Evolutionary conservation across 1,140 invertebrate genomes (phyloP), one percentile per base, ranked within the genome.

Genomic region (Hycleus phaleratus): DNA sequence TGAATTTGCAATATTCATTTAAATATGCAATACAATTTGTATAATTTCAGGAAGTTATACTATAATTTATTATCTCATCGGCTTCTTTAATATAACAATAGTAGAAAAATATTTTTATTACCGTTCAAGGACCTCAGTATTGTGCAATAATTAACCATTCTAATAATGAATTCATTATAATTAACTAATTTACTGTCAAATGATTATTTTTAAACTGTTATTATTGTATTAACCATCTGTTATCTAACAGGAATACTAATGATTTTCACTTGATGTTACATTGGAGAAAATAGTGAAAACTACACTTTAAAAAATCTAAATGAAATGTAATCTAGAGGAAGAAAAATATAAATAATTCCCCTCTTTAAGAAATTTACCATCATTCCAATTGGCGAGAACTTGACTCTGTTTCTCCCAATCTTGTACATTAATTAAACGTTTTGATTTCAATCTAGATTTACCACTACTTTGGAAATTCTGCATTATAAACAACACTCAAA

Each of bases 381-480:
- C 56, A 48, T 71, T 73, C 71, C 71, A 73, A 38, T 60, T 63
- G 44, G 54, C 32, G 11, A 73, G 64, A 24, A 73, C 53, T 53
- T 70, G 62, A 56, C 67, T 64, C 53, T 71, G 70, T 54, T 68
- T 69, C 61, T 73, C 68, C 70, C 70, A 73, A 58, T 72, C 70
- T 8, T 58, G 57, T 40, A 72, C 58, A 51, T 69, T 70, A 10
- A 72, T 64, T 7, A 66, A 61, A 42, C 26, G 58, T 46, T 25
- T 52, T 38, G 24, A 50, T 59, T 44, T 5, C 9, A 26, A 46
- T 53, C 26, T 25, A 42, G 9, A 11, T n/a, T 42, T 42, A 42
- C 3, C 11, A 42, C 40, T 42, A 42, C 9, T 42, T 10, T 18
- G 18, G 18, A 18, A 18, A 18, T 42, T 42, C 44, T 25, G 39